Base-by-base conservation (phyloP, 2,888 invertebrate genomes). In the Caradrina kadenii region DNA sequence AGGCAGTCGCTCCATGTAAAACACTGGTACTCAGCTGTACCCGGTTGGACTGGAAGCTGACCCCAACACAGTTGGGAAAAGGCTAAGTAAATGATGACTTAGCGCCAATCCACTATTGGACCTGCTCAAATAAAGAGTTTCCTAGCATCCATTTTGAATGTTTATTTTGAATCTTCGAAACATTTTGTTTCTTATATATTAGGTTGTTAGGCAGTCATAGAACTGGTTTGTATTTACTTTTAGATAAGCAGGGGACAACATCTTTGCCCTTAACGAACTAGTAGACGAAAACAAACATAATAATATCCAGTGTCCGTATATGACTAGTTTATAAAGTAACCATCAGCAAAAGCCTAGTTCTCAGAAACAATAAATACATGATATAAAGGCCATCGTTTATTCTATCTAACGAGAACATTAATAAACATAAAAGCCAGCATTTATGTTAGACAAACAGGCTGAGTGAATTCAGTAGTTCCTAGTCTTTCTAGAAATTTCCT, bases 381-480 rank as follows among this genome's bases (percentile, higher is more conserved):
- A 42, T 42, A 53, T 17, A 75, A 65, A 52, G 17, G 13, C 48
- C 48, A 53, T 50, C 19, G 2, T 50, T 67, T 76, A 75, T 61
- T 63, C 31, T 50, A 48, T 60, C 11, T 66, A 68, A 68, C 63
- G 39, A 63, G 60, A 48, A 79, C 39, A 67, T 63, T 68, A 65
- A 55, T 64, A 64, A 59, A 69, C 55, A 69, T 69, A 63, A 76
- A 61, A 69, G 58, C 59, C 50, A 76, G 31, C 73, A 65, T 73
- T 68, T 68, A 73, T 63, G 45, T 54, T 70, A 39, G 50, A 68
- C 69, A 78, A 81, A 77, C 82, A 61, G 39, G 58, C 26, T 58
- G 61, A 81, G 69, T 79, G 73, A 71, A 69, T 68, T 61, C 58
- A 76, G 52, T 69, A 60, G 45, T 55, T 60, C 66, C 75, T 56